These are phyloP conservation scores for Phenganax marumi DNA, from an alignment of 92 coral and sea anemone genomes.

Conservation along the genomic window DNA sequence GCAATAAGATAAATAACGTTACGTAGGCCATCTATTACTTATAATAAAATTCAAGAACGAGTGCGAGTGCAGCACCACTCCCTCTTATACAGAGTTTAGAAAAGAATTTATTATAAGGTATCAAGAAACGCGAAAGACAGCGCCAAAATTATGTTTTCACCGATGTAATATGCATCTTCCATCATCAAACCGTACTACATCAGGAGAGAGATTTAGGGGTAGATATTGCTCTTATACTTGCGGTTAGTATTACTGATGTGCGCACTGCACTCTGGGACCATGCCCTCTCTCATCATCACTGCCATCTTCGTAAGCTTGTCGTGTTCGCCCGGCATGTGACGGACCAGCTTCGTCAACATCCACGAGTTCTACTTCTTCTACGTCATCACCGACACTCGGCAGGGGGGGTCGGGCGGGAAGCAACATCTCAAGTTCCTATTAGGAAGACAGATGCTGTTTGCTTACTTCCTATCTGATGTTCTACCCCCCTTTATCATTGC, in stretches of 20 bases:
- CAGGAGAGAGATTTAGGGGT: not conserved
- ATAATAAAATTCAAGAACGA: too few species aligned
- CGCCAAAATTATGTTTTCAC: too few species aligned
- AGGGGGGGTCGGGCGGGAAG: conserved; percentile 75
- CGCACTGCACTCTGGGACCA: conserved; percentile 93
- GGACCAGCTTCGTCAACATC: conserved; percentile 62
- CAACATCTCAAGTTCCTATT: conserved; percentile 73
- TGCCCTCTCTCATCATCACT: conserved; percentile 79
- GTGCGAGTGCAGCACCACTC: too few species aligned
- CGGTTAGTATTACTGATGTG: conserved; percentile 68
- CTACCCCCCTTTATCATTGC: not conserved
- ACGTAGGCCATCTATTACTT: too few species aligned
- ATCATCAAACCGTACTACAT: too few species aligned
- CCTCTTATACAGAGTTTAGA: too few species aligned
- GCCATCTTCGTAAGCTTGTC: conserved; percentile 80
- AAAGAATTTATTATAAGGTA: too few species aligned
- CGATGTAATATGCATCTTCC: too few species aligned
- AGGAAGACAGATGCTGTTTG: not conserved
- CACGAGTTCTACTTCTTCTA: conserved; percentile 66
- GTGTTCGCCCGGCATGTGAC: conserved; percentile 56
- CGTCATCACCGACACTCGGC: conserved; percentile 73
- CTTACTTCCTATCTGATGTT: not conserved
- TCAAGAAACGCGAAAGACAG: too few species aligned
- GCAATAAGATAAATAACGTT: too few species aligned
- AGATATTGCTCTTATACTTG: not conserved